Percentiles rank a stretch among this genome's conserved stretches.
phyloP scores from a whole-genome alignment of 2,113 vertebrate genomes.

The Axis porcinus region DNA sequence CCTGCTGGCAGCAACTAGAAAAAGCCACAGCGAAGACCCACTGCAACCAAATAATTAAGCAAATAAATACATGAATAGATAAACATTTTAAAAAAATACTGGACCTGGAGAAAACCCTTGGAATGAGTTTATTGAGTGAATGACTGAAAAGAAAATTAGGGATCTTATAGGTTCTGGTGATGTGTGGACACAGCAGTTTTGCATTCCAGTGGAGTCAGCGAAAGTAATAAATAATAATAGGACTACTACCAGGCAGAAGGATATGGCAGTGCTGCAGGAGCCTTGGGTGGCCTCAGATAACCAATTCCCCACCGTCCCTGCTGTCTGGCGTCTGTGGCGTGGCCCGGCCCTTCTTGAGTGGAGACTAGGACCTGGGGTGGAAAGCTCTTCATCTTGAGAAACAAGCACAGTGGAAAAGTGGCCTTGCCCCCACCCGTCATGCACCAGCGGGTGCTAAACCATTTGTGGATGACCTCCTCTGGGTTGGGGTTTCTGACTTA shows the following conservation, averaged over 20 bases:
- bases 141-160: not conserved
- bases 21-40: not conserved
- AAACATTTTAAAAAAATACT: not conserved
- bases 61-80: not conserved
- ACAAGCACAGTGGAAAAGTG: not conserved
- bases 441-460: not conserved
- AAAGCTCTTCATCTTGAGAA: not conserved
- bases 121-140: not conserved
- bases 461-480: not conserved
- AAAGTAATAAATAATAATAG: not conserved
- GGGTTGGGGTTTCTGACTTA: not conserved
- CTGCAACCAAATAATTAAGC: not conserved
- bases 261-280: not conserved
- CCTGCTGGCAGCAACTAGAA: not conserved
- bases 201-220: accelerated
- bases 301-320: not conserved
- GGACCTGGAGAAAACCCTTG: not conserved
- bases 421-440: not conserved
- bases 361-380: not conserved
- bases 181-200: not conserved
- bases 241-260: not conserved
- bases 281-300: not conserved
- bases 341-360: not conserved
- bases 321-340: not conserved
- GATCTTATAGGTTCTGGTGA: not conserved